A percentile compares a stretch with the other conserved stretches of the same genome.
Conservation (phyloP, 2,888 invertebrate genomes). For the Seira ritae region DNA sequence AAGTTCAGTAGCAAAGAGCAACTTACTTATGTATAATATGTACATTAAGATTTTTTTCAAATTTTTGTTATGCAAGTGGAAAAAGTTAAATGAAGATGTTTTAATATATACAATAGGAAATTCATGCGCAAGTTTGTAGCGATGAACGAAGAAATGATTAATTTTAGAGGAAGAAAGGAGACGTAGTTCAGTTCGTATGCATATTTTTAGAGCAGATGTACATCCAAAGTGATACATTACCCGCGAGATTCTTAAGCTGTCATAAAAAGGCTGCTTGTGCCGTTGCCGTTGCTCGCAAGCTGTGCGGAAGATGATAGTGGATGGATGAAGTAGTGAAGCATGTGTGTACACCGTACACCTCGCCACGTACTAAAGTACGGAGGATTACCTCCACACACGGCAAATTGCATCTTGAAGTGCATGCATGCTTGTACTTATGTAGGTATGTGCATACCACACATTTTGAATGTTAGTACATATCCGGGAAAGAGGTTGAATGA, state of each 20-base stretch:
- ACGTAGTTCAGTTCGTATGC: not conserved
- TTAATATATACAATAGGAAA: too few species aligned
- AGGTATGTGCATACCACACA: not conserved
- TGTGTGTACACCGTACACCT: not conserved
- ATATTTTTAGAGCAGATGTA: constrained; percentile 42
- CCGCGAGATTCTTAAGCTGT: constrained; percentile 6
- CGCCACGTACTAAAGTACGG: constrained; percentile 4
- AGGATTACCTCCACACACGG: not conserved
- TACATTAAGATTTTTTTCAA: too few species aligned
- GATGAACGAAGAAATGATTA: not conserved
- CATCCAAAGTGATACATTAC: constrained; percentile 1
- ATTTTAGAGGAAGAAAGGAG: not conserved
- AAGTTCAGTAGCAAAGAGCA: too few species aligned
- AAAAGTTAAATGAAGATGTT: too few species aligned
- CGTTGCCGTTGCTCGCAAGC: not conserved
- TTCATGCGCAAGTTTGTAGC: too few species aligned
- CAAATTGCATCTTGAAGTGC: not conserved
- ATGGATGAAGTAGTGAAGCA: not conserved
- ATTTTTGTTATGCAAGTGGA: too few species aligned
- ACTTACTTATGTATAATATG: too few species aligned
- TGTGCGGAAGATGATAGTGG: not conserved
- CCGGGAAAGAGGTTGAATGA: constrained; percentile 13
- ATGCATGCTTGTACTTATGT: too few species aligned
- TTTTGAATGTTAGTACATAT: not conserved
- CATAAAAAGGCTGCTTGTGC: not conserved